These are phyloP conservation scores for Calidris pygmaea DNA, from an alignment of 2,113 vertebrate species.

Conservation along the genomic window DNA sequence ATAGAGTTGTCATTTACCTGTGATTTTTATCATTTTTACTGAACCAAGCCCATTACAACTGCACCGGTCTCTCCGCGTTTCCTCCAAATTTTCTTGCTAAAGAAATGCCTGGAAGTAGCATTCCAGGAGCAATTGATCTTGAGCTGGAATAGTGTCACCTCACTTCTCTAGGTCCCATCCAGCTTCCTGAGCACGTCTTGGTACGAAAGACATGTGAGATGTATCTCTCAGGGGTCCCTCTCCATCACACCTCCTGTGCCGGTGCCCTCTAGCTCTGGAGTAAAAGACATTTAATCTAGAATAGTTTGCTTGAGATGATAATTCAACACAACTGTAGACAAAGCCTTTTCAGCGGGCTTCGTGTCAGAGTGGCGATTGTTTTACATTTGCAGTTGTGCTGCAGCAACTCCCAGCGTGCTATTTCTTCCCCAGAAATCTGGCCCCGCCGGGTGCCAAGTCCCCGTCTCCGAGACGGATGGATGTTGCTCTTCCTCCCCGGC, in stretches of 20 bases:
- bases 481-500: background rate
- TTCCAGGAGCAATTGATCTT: background rate
- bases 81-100: background rate
- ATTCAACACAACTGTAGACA: background rate
- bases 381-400: constrained; percentile 34
- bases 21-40: background rate
- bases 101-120: background rate
- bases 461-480: constrained; percentile 4
- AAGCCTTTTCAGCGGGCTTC: background rate
- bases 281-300: background rate
- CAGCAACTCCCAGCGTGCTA: background rate
- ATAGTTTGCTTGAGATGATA: background rate
- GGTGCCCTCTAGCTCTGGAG: background rate
- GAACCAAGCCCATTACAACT: background rate
- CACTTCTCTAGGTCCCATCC: background rate
- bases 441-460: background rate
- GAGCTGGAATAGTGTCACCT: background rate
- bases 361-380: background rate
- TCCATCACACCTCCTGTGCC: background rate
- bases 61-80: background rate
- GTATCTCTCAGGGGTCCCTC: background rate
- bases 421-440: constrained; percentile 54
- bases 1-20: background rate
- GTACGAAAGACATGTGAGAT: rapidly evolving
- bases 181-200: rapidly evolving